Base-by-base conservation (phyloP, 1,140 invertebrate species). In the Ruditapes philippinarum region DNA sequence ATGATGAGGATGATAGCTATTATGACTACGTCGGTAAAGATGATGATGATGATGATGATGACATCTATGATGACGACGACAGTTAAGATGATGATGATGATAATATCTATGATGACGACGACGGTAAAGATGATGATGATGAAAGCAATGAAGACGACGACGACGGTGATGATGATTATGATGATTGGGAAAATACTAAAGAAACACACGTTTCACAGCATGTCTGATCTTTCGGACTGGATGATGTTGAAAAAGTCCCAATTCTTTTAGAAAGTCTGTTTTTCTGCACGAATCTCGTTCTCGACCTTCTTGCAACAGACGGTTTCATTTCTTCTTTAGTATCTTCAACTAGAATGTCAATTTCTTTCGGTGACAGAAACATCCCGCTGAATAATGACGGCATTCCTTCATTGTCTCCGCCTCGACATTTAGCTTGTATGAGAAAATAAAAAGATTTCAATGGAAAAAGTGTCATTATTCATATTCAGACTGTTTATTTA, bases 171-270 rank as follows among this genome's bases (percentile, higher is more conserved):
- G n/a, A n/a, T n/a, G 51, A 54, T 14, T 14, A n/a, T 12, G 12
- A n/a, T n/a, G n/a, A 54, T 14, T 12, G 12, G 51, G 51, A 12
- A 54, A 14, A 12, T 14, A 54, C 12, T 54, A 54, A n/a, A 54
- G 51, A n/a, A 54, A n/a, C n/a, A 5, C 36, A 79, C 76, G 76
- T 79, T 60, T 79, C 76, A 36, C 76, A 79, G 49, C 76, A 79
- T 2, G 42, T 40, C 31, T 42, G 5, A 12, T 42, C 40, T 42
- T 42, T 45, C 12, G 38, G n/a, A 19, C 33, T 25, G 1, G 76
- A 60, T 9, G n/a, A 33, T n/a, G 49, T 54, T 1, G 76, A 42
- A 38, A 73, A 38, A 25, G 68, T 40, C n/a, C 57, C 57, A 22
- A 74, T 74, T n/a, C 19, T 45, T n/a, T 79, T 54, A 17, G 76